Evolutionary conservation across 2,797 vertebrate genomes (phyloP).

Genomic region (Melanotaenia trifasciata): DNA sequence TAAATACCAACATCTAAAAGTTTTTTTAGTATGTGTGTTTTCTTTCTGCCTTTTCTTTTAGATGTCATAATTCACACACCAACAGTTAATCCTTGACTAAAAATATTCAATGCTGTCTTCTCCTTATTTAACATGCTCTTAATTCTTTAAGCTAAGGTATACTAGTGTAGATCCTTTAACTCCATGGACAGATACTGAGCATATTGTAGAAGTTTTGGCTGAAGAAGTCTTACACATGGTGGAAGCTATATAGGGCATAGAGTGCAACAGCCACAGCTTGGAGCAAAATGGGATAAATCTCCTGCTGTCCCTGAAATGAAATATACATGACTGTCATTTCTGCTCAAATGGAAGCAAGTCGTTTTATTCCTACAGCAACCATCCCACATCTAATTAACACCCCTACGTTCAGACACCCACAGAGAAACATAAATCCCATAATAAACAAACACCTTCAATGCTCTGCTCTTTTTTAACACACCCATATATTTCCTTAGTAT

Average conservation of each 20-base stretch:
- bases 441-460: constrained; percentile 48
- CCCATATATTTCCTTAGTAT: constrained; percentile 37
- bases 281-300: constrained; percentile 62
- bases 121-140: neutral
- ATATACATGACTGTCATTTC: constrained; percentile 66
- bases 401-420: constrained; percentile 31
- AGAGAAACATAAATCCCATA: constrained; percentile 38
- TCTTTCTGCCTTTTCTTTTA: neutral
- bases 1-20: neutral
- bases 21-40: neutral
- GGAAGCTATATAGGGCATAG: constrained; percentile 56
- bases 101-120: neutral
- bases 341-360: constrained; percentile 57
- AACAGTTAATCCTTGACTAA: constrained; percentile 3
- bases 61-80: neutral
- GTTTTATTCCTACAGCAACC: constrained; percentile 40
- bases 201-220: neutral
- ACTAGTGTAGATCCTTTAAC: neutral
- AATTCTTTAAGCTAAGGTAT: neutral
- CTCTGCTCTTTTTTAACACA: constrained; percentile 36
- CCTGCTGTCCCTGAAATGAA: constrained; percentile 60
- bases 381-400: constrained; percentile 38
- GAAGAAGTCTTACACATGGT: constrained; percentile 25
- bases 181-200: constrained; percentile 8
- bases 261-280: constrained; percentile 46